Percentiles rank a stretch among this genome's conserved stretches.
These are phyloP conservation scores for Nicator chloris DNA, from an alignment of 2,113 vertebrate genomes.

Conservation along the genomic window DNA sequence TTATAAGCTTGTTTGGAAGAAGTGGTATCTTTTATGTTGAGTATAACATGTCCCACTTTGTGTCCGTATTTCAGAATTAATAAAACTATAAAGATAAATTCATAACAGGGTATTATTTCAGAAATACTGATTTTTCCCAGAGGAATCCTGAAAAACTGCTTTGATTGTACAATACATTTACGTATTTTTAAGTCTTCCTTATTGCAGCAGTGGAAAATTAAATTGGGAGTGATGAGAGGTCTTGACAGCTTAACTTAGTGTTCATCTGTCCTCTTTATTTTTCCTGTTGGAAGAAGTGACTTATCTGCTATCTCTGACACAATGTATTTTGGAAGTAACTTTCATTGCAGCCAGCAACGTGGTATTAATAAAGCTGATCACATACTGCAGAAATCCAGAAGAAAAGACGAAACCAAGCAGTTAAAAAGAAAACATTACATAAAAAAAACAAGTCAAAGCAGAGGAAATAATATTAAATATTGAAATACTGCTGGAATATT, in stretches of 20 bases:
- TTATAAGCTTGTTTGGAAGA: neutral
- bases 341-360: fast-evolving
- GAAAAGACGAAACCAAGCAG: neutral
- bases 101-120: neutral
- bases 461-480: neutral
- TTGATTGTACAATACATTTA: neutral
- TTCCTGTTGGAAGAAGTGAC: neutral
- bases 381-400: neutral
- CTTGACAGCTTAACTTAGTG: neutral
- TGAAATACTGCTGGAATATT: neutral
- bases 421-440: neutral
- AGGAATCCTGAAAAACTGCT: neutral
- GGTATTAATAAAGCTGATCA: neutral
- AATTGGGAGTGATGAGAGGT: neutral
- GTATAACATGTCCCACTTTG: neutral
- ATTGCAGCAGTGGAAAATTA: neutral
- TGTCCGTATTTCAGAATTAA: neutral
- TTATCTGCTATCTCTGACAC: neutral
- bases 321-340: neutral
- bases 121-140: neutral
- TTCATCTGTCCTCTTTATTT: neutral
- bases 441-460: neutral
- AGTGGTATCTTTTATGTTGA: neutral
- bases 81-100: neutral
- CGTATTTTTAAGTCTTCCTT: neutral